These are phyloP conservation scores for Danionella dracula DNA, from an alignment of 2,797 vertebrate genomes.

Conservation along the genomic window DNA sequence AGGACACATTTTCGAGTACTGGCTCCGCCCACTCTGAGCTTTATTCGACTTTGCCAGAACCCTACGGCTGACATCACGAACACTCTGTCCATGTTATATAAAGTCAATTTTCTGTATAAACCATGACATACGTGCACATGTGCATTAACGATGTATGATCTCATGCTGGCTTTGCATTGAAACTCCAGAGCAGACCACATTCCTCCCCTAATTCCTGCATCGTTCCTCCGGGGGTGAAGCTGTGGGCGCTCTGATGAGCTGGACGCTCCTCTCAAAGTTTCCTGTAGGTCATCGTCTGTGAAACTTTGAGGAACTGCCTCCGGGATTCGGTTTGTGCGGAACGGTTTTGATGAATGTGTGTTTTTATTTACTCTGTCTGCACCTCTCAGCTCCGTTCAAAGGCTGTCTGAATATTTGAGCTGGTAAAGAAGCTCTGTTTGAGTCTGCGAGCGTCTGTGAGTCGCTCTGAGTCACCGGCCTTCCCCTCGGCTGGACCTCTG, in stretches of 20 bases:
- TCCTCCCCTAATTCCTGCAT: constrained; percentile 9
- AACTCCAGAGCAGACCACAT: background rate
- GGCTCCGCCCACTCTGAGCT: too few species aligned
- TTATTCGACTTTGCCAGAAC: too few species aligned
- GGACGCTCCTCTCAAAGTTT: constrained; percentile 26
- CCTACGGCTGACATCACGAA: too few species aligned
- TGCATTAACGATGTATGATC: too few species aligned
- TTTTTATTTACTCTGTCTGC: constrained; percentile 33
- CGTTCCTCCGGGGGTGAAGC: background rate
- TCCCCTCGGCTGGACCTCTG: constrained; percentile 30
- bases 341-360: background rate
- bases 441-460: constrained; percentile 24
- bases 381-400: constrained; percentile 12
- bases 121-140: too few species aligned
- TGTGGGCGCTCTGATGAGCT: constrained; percentile 28
- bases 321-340: background rate
- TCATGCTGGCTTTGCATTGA: too few species aligned
- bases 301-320: background rate
- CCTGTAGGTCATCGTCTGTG: constrained; percentile 30
- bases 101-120: too few species aligned
- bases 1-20: too few species aligned
- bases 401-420: constrained; percentile 37
- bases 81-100: too few species aligned
- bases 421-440: constrained; percentile 17
- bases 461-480: constrained; percentile 44